A percentile compares a stretch with the other conserved stretches of the same genome.
Evolutionary conservation across 2,797 vertebrate genomes (phyloP).

Genomic region (Erithacus rubecula): DNA sequence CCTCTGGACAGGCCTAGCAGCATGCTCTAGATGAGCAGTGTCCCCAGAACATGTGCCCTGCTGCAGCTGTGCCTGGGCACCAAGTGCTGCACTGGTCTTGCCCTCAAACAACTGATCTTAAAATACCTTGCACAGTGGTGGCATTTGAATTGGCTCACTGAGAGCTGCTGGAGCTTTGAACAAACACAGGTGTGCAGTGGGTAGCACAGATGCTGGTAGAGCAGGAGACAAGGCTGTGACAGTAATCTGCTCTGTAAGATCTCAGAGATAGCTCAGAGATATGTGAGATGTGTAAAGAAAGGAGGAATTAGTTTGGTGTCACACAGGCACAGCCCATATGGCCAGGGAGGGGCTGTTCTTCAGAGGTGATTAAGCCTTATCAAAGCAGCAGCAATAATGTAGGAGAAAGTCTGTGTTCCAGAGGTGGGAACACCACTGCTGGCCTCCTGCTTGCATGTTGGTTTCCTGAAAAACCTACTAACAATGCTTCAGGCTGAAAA

Average conservation of each 20-base stretch:
- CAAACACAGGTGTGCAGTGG: accelerated
- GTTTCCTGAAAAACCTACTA: constrained; percentile 51
- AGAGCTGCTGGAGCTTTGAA: not conserved
- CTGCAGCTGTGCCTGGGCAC: not conserved
- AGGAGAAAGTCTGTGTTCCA: not conserved
- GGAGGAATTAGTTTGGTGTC: not conserved
- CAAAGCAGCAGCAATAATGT: not conserved
- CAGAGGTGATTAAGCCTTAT: not conserved
- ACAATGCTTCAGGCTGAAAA: constrained; percentile 2
- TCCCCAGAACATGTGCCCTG: accelerated
- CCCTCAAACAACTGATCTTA: not conserved
- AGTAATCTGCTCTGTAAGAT: not conserved
- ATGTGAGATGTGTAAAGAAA: not conserved
- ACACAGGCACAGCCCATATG: not conserved
- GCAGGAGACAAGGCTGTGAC: not conserved
- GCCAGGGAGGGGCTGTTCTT: not conserved
- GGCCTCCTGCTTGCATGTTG: constrained; percentile 5
- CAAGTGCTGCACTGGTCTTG: not conserved
- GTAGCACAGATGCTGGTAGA: not conserved
- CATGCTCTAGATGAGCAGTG: accelerated
- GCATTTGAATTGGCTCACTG: not conserved
- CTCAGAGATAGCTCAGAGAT: too few species aligned
- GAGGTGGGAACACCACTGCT: not conserved
- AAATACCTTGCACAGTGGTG: not conserved
- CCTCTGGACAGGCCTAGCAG: not conserved